Evolutionary conservation across 2,113 vertebrate genomes (phyloP).

Genomic region (Myanophis thanlyinensis): DNA sequence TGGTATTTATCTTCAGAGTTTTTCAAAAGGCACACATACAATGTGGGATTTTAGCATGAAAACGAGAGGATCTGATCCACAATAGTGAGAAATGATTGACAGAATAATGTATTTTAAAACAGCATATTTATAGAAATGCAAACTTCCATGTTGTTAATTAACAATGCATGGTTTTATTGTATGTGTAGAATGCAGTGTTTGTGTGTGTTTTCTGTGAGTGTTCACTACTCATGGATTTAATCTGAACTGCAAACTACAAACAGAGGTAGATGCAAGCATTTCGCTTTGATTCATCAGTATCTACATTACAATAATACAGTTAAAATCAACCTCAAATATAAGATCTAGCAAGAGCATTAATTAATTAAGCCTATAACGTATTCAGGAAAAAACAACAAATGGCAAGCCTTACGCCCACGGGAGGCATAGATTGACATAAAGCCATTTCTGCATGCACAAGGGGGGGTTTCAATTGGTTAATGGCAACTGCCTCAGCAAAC

Average conservation of each 20-base stretch:
- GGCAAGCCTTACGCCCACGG: no score
- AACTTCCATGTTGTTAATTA: background rate
- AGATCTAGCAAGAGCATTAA: no score
- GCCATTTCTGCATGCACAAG: no score
- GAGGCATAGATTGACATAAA: no score
- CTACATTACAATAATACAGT: no score
- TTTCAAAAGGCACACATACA: background rate
- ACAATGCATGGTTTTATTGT: background rate
- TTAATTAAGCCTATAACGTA: no score
- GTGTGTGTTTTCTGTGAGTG: background rate
- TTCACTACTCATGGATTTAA: background rate
- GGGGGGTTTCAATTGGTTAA: no score
- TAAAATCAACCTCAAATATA: no score
- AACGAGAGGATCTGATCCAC: background rate
- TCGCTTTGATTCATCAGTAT: no score
- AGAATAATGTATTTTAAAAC: background rate
- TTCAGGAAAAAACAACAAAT: no score
- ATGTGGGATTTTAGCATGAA: background rate
- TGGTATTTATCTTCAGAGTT: background rate
- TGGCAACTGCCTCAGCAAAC: no score
- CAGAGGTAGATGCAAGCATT: no score
- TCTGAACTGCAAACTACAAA: conserved; percentile 41
- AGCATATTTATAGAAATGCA: background rate
- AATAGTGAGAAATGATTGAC: background rate
- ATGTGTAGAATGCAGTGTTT: background rate